Percentiles rank a stretch among this genome's conserved stretches.
These are phyloP conservation scores for Clanis bilineata DNA, from an alignment of 2,888 invertebrate species.

Conservation along the genomic window DNA sequence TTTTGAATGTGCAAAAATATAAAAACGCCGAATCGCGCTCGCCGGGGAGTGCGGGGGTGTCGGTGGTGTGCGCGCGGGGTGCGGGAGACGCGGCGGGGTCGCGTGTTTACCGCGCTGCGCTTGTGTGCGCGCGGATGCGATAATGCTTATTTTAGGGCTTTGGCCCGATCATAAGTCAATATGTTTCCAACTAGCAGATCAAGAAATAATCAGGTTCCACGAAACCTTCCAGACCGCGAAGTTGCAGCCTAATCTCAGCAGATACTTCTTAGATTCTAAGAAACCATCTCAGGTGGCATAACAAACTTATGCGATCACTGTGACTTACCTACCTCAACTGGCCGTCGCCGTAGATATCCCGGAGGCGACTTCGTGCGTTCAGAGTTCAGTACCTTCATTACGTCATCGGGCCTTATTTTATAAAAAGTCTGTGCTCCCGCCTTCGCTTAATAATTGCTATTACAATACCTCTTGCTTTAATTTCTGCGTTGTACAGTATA, in stretches of 20 bases:
- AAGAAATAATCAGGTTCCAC: background rate
- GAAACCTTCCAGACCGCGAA: background rate
- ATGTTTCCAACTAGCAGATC: conserved; percentile 31
- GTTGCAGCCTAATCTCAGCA: background rate
- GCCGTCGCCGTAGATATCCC: background rate
- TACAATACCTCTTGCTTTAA: background rate
- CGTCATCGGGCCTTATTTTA: background rate
- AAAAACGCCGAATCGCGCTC: conserved; percentile 77
- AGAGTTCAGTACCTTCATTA: background rate
- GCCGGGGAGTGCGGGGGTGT: conserved; percentile 56
- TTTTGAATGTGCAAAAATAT: conserved; percentile 81
- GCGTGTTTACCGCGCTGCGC: conserved; percentile 53
- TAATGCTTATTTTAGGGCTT: conserved; percentile 78
- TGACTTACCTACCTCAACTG: conserved; percentile 3
- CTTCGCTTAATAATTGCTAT: background rate
- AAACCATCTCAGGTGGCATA: background rate
- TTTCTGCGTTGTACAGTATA: background rate
- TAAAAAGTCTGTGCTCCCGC: background rate
- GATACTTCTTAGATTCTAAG: background rate
- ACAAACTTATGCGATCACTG: background rate
- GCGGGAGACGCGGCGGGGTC: conserved; percentile 55
- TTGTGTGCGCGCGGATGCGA: conserved; percentile 68
- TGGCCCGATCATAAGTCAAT: conserved; percentile 80
- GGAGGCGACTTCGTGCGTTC: background rate
- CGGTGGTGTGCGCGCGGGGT: conserved; percentile 62